A percentile compares a stretch with the other conserved stretches of the same genome.
Evolutionary conservation across 2,888 invertebrate species (phyloP).

Genomic region (Drosophila pegasa): DNA sequence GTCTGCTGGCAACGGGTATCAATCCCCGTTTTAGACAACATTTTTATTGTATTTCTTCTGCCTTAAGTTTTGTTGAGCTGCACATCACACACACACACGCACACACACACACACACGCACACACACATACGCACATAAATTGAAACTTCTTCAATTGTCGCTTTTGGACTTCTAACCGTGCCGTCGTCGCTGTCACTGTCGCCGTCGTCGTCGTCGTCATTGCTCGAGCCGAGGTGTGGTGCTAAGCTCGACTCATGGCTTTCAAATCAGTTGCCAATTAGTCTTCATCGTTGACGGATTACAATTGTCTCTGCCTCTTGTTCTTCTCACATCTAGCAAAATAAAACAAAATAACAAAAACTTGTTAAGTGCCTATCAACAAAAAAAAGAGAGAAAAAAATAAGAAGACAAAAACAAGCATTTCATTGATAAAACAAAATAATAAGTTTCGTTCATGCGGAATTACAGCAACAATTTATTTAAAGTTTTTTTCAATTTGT

Average conservation of each 20-base stretch:
- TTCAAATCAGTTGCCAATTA: constrained; percentile 84
- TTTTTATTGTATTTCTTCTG: constrained; percentile 43
- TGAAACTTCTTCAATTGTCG: constrained; percentile 78
- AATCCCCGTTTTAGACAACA: constrained; percentile 76
- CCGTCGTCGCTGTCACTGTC: constrained; percentile 20
- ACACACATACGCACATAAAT: constrained; percentile 43
- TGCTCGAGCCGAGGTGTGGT: constrained; percentile 82
- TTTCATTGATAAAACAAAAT: constrained; percentile 73
- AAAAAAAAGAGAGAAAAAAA: constrained; percentile 18
- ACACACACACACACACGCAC: constrained; percentile 10
- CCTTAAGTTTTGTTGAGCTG: constrained; percentile 43
- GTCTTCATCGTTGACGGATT: constrained; percentile 82
- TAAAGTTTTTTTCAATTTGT: constrained; percentile 20
- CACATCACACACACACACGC: constrained; percentile 34
- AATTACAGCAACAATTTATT: constrained; percentile 38
- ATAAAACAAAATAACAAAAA: constrained; percentile 33
- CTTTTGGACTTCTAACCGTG: constrained; percentile 57
- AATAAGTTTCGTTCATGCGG: constrained; percentile 35
- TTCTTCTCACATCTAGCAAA: constrained; percentile 54
- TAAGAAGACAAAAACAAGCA: constrained; percentile 55
- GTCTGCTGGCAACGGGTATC: constrained; percentile 64
- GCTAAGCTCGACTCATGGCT: constrained; percentile 80
- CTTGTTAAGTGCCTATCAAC: constrained; percentile 68
- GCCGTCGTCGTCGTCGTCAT: constrained; percentile 10
- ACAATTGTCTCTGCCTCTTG: constrained; percentile 60